Evolutionary conservation across 2,113 vertebrate genomes (phyloP).

Genomic region (Tychaedon coryphoeus): DNA sequence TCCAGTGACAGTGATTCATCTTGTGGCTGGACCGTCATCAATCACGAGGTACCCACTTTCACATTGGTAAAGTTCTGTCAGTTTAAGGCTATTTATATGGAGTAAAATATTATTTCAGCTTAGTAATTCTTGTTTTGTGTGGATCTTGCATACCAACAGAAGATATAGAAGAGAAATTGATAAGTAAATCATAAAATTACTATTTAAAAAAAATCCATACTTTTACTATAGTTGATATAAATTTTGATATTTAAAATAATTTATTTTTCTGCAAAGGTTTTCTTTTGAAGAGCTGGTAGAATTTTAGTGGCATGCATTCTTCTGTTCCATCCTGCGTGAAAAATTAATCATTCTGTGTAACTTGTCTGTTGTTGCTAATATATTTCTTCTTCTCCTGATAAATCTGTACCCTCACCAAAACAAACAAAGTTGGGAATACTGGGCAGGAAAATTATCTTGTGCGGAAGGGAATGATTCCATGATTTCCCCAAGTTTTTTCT

Average conservation of each 20-base stretch:
- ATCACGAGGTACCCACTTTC: constrained; percentile 84
- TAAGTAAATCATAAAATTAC: neutral
- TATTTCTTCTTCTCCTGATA: neutral
- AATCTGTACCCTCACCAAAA: neutral
- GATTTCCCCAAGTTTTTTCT: neutral
- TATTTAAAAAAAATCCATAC: neutral
- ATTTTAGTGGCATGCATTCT: neutral
- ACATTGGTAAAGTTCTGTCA: neutral
- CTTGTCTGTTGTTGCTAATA: neutral
- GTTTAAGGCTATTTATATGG: neutral
- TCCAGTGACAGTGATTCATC: constrained; percentile 96
- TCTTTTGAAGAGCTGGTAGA: neutral
- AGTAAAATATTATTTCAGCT: neutral
- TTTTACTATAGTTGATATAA: neutral
- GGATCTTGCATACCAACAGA: neutral
- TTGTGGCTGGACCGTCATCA: constrained; percentile 96
- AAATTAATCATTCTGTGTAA: neutral
- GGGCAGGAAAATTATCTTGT: neutral
- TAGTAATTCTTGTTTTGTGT: neutral
- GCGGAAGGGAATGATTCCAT: neutral
- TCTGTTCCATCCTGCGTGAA: neutral
- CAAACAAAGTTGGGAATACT: neutral
- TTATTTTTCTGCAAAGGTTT: neutral
- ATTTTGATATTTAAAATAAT: neutral
- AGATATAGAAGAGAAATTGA: neutral